Evolutionary conservation across 2,888 invertebrate species (phyloP), one percentile per base, ranked within the genome.

Genomic region (Drosophila kanekoi): DNA sequence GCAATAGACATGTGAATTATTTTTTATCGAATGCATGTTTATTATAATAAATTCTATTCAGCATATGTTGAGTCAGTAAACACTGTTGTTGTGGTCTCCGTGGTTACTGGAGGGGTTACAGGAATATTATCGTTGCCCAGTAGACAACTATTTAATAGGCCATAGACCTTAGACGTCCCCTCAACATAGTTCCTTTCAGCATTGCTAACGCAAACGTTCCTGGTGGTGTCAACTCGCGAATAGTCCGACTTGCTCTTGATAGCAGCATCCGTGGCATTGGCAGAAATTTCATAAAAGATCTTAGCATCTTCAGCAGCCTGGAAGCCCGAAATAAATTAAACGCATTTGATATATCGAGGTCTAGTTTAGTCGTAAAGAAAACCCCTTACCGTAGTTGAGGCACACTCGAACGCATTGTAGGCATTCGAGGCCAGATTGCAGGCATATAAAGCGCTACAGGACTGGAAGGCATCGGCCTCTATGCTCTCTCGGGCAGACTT

Each of bases 181-280:
- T 67, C 69, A 6, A 83, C 83, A 20, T 71, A 83, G 1, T 5
- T 43, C n/a, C 56, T 45, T 32, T 81, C 69, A 3, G 78, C 77
- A 0, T 56, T 11, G 4, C 48, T 72, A 0, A 70, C 11, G 40
- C 81, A 81, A 8, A 47, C 4, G 1, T 14, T 11, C 43, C 35
- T 70, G 3, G 2, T 11, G n/a, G 37, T 60, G 1, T 37, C 20
- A 14, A 53, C 9, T 8, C 4, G 0, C 1, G 1, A 38, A n/a
- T 53, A 74, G 14, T 67, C 64, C 13, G 33, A 45, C 35, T 66
- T 59, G 43, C 53, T 59, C 8, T 32, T 47, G 13, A 33, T 38
- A 9, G 61, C 65, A 4, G 47, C 53, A 9, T 64, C 53, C 4
- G 65, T 48, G 1, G 80, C 80, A 18, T 56, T 72, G 13, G 53